phyloP scores from a whole-genome alignment of 2,888 invertebrate species.

The Eupithecia subumbrata region DNA sequence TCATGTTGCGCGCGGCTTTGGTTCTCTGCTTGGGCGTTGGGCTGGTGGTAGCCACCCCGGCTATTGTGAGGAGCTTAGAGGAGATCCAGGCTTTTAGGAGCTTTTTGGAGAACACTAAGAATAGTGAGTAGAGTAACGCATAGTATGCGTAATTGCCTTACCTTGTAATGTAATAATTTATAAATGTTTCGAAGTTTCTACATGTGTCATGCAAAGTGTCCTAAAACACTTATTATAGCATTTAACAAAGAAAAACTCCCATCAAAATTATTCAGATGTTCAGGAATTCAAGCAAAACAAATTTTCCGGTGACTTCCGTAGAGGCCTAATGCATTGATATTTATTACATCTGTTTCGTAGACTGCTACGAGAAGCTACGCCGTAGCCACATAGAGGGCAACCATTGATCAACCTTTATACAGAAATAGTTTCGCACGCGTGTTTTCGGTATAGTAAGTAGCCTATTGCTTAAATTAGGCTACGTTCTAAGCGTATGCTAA shows the following conservation, averaged over 20 bases:
- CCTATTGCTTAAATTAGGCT: no score
- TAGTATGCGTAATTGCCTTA: no score
- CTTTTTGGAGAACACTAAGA: constrained; percentile 66
- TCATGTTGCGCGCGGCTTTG: constrained; percentile 59
- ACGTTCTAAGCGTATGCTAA: no score
- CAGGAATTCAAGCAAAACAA: no score
- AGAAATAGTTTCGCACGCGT: no score
- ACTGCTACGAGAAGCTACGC: constrained; percentile 1
- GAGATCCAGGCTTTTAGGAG: constrained; percentile 68
- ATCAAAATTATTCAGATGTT: no score
- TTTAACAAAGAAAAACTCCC: background rate
- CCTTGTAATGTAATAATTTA: no score
- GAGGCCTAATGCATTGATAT: background rate
- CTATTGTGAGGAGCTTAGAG: constrained; percentile 59
- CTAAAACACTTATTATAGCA: no score
- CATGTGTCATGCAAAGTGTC: background rate
- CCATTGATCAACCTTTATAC: background rate
- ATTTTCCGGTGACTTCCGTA: background rate
- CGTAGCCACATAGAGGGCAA: background rate
- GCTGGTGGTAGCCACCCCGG: constrained; percentile 57
- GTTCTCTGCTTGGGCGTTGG: constrained; percentile 53
- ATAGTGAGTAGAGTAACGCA: constrained; percentile 52
- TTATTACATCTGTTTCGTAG: background rate
- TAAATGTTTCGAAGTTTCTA: background rate
- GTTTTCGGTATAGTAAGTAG: no score